Base-by-base conservation (phyloP, 2,113 vertebrate species). In the Melanocharis versteri region DNA sequence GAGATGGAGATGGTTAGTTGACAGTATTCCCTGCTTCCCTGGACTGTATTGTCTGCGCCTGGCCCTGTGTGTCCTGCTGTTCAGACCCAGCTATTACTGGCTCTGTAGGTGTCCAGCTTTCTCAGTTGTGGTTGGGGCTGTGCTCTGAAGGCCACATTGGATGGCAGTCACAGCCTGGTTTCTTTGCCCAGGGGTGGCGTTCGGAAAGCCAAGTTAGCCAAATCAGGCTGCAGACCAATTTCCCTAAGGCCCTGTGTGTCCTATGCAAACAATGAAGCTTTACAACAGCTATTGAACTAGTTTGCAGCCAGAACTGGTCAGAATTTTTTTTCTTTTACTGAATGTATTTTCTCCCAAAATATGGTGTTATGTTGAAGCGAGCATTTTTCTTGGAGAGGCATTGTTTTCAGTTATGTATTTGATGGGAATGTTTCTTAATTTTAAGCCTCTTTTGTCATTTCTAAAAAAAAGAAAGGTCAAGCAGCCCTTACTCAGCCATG, bases 221-320 rank as follows among this genome's bases (percentile, higher is more conserved):
- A 93, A 92, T 81, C 6, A 26, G 90, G 93, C 95, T 85, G 73
- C 78, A 76, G 84, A 97, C 93, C 91, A 95, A 85, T 88, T 90
- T 90, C 84, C 93, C 93, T 58, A 31, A 72, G 94, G 95, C 83
- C 80, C 51, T 86, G 76, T 92, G 88, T 96, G 90, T 93, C 45
- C 85, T 89, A 48, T 50, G 56, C 94, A 95, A 95, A 96, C 94
- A 97, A 96, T 96, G 92, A 93, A 95, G 66, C 92, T 94, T 94
- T 88, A 94, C 72, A 96, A 40, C 76, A 83, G 79, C 87, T 93
- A 90, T 96, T 96, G 92, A 95, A 75, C 51, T 94, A 88, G 27
- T 83, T 73, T 94, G 90, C 79, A 92, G 85, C 83, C 81, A 92
- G 60, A 94, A 81, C 70, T 90, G 50, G 66, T 95, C 70, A 79